Evolutionary conservation across 2,888 invertebrate species (phyloP), one percentile per base, ranked within the genome.

Genomic region (Frankliniella fusca): DNA sequence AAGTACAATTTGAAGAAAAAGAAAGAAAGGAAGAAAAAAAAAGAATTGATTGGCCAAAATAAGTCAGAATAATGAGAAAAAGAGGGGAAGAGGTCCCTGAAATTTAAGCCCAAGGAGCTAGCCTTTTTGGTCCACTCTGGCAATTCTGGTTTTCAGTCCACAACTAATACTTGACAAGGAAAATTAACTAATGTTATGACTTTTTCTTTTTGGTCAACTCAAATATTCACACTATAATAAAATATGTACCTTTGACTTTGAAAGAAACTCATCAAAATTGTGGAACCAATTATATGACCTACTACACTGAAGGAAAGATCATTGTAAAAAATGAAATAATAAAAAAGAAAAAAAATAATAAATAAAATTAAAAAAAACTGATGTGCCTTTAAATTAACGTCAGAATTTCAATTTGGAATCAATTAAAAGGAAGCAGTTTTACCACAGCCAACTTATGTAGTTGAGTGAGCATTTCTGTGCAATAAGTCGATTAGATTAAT

Each of bases 261-360:
- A 38, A 38, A 3, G 38, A 5, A 38, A 38, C 38, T 38, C 3
- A 38, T 38, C 38, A 38, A 38, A 38, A 38, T 38, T 38, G 38
- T 38, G 38, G 2, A 5, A 38, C 38, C 38, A 38, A 38, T 38
- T 38, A 38, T 3, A 38, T 38, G 38, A 38, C 38, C 38, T 38
- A 38, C 38, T 38, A 38, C 38, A 38, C 3, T 38, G 38, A 38
- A n/a, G n/a, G n/a, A 38, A 38, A 38, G 38, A 38, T 38, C 5
- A 76, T 23, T 11, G 5, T 23, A 27, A 70, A 23, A 70, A 1
- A 18, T n/a, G 10, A 38, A 80, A 81, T n/a, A 83, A 12, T 80
- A 80, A 49, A 81, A 80, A 80, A 28, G 80, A 70, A 12, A 83
- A 70, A 28, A 82, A 61, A n/a, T n/a, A n/a, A n/a, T n/a, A n/a